phyloP scores from a whole-genome alignment of 2,888 invertebrate species.

The Leptothorax acervorum region DNA sequence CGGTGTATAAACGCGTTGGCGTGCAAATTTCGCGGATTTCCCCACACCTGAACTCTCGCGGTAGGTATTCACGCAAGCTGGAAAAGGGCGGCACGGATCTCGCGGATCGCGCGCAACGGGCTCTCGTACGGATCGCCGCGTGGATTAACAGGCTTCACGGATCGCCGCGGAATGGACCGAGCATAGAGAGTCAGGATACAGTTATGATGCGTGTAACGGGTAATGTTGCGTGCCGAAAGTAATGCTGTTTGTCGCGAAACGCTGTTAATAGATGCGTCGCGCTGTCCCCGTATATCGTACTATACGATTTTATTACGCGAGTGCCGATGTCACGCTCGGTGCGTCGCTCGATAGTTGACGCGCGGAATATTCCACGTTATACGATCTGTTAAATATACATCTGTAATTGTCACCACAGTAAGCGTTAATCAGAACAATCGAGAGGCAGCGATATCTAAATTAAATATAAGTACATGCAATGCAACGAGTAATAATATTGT shows the following conservation, averaged over 20 bases:
- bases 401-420: neutral
- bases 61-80: neutral
- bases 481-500: neutral
- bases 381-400: neutral
- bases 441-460: too few species aligned
- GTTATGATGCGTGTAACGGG: conserved; percentile 51
- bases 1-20: neutral
- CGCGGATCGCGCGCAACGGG: neutral
- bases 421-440: neutral
- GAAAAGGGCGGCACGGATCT: conserved; percentile 24
- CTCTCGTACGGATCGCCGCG: conserved; percentile 18
- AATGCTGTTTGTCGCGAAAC: conserved; percentile 36
- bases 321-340: neutral
- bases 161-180: conserved; percentile 38
- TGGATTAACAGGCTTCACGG: conserved; percentile 32
- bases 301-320: conserved; percentile 27
- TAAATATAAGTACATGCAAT: neutral
- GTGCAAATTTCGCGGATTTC: conserved; percentile 12
- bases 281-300: neutral
- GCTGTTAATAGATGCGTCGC: conserved; percentile 29
- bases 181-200: conserved; percentile 26
- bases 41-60: neutral
- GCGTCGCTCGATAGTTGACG: neutral
- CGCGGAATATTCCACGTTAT: neutral
- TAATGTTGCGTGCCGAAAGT: conserved; percentile 53